Conservation (phyloP, 2,797 vertebrate species). For the Lagorchestes hirsutus region DNA sequence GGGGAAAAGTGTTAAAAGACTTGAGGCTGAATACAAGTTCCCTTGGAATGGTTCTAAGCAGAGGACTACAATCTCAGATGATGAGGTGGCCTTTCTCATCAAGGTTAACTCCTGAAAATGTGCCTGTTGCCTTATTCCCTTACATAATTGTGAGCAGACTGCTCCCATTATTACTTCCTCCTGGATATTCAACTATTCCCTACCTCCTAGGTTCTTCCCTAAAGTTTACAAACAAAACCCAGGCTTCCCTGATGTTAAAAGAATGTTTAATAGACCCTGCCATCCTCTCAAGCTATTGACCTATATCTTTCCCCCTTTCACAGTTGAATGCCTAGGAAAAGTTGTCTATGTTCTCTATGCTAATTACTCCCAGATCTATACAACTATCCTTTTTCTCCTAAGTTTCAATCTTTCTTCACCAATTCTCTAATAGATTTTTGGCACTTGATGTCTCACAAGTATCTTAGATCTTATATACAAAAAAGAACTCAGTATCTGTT, state of each 20-base stretch:
- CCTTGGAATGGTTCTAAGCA: background rate
- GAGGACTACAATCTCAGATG: background rate
- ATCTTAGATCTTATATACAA: background rate
- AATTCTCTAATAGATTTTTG: background rate
- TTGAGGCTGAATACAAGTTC: background rate
- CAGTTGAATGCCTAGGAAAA: background rate
- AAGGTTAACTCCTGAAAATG: background rate
- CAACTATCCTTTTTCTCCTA: background rate
- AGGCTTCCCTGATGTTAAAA: background rate
- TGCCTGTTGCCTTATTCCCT: background rate
- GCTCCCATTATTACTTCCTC: background rate
- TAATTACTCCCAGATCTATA: background rate
- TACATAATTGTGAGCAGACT: background rate
- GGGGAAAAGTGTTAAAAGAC: background rate
- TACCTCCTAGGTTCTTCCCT: background rate
- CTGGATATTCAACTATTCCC: background rate
- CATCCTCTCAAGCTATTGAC: background rate
- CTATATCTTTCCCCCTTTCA: background rate
- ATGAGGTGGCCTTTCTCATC: background rate
- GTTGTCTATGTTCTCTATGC: background rate
- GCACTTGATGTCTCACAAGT: background rate
- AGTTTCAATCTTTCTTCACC: background rate
- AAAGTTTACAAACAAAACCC: background rate
- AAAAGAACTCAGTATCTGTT: background rate
- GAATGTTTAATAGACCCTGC: background rate